Conservation (phyloP, 2,888 invertebrate species). For the Ornithoptera alexandrae region DNA sequence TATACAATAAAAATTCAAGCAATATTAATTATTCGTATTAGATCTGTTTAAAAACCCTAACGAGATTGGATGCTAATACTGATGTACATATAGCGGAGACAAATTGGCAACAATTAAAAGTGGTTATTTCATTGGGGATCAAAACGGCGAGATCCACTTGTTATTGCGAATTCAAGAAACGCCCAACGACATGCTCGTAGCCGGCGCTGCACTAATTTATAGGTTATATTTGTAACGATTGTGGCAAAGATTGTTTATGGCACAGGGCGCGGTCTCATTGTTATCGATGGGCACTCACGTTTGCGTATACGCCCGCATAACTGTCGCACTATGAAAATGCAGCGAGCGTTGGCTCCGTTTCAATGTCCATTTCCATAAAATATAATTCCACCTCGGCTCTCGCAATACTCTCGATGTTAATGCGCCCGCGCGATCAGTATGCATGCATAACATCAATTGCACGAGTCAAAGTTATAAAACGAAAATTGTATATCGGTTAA, state of each 20-base stretch:
- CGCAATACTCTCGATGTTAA: conserved; percentile 57
- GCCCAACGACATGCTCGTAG: conserved; percentile 53
- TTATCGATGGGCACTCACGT: conserved; percentile 66
- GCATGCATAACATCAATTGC: conserved; percentile 47
- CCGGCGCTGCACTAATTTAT: conserved; percentile 72
- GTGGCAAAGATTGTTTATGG: conserved; percentile 76
- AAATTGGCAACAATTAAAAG: conserved; percentile 47
- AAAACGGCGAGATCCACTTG: conserved; percentile 40
- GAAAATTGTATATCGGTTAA: conserved; percentile 26
- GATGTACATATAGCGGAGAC: conserved; percentile 40
- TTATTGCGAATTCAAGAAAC: conserved; percentile 64
- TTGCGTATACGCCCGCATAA: conserved; percentile 66
- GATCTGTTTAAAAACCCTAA: not conserved
- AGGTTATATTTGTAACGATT: conserved; percentile 76
- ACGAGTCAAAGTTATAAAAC: conserved; percentile 43
- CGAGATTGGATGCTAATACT: not conserved
- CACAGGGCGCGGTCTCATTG: conserved; percentile 75
- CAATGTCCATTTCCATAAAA: conserved; percentile 75
- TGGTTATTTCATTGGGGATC: conserved; percentile 48
- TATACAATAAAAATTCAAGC: no score
- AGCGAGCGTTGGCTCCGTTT: conserved; percentile 67
- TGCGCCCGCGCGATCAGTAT: conserved; percentile 48
- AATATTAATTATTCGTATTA: no score
- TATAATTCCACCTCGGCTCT: conserved; percentile 62
- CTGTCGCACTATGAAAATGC: conserved; percentile 67